Conservation (phyloP, 2,888 invertebrate genomes). For the Cephonodes hylas region DNA sequence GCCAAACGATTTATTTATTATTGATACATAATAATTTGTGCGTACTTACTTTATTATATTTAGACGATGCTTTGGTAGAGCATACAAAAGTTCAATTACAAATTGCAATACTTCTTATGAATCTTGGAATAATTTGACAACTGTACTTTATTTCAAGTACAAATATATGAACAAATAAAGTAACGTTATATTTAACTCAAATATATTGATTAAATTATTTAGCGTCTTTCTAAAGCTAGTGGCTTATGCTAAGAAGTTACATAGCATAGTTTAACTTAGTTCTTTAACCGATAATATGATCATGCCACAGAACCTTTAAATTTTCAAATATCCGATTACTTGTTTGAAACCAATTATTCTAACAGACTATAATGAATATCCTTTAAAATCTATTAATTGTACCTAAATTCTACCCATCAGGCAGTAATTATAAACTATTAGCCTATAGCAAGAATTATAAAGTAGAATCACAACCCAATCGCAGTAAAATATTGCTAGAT, state of each 20-base stretch:
- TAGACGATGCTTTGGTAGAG: conserved; percentile 1
- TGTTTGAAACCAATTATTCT: not conserved
- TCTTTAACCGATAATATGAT: not conserved
- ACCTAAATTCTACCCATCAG: conserved; percentile 28
- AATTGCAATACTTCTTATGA: not conserved
- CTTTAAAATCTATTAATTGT: conserved; percentile 10
- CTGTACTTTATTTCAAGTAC: not conserved
- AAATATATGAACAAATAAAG: not conserved
- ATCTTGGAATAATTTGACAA: not conserved
- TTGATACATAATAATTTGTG: not conserved
- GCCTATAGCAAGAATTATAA: conserved; percentile 38
- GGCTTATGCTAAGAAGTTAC: not conserved
- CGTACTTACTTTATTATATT: not conserved
- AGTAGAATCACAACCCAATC: conserved; percentile 74
- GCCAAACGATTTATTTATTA: conserved; percentile 47
- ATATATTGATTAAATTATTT: not conserved
- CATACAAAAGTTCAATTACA: conserved; percentile 4
- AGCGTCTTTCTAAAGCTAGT: not conserved
- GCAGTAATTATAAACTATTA: conserved; percentile 40
- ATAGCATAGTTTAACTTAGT: not conserved
- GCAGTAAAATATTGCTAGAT: conserved; percentile 66
- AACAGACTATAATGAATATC: not conserved
- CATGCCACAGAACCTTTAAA: not conserved
- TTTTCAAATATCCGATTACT: not conserved
- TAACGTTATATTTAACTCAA: not conserved